A percentile compares a stretch with the other conserved stretches of the same genome.
phyloP scores from a whole-genome alignment of 2,888 invertebrate genomes.

The Erynnis tages region DNA sequence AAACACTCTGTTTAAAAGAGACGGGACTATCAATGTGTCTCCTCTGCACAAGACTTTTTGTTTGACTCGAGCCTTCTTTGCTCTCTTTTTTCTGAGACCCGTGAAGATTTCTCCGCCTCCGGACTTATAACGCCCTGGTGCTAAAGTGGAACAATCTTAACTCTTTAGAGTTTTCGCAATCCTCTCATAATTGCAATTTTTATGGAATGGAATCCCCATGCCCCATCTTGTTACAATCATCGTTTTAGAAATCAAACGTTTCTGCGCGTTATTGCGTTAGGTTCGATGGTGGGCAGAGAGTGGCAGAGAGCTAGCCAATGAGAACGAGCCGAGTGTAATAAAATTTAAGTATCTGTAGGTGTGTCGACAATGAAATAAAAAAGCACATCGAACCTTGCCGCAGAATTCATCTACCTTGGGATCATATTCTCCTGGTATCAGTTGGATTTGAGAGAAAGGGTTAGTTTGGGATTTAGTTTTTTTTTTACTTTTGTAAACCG shows the following conservation, averaged over 20 bases:
- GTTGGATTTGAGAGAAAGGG: conserved; percentile 20
- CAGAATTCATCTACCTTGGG: not conserved
- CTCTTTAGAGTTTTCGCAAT: conserved; percentile 41
- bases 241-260: no score
- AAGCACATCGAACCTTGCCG: no score
- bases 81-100: conserved; percentile 35
- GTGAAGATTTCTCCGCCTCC: conserved; percentile 34
- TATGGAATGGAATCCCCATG: no score
- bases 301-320: no score
- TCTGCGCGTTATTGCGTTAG: no score
- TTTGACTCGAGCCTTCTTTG: conserved; percentile 37
- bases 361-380: no score
- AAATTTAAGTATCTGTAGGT: no score
- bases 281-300: no score
- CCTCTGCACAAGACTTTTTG: conserved; percentile 36
- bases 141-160: conserved; percentile 56
- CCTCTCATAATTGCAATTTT: not conserved
- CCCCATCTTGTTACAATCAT: no score
- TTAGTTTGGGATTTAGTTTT: conserved; percentile 3
- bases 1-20: conserved; percentile 34
- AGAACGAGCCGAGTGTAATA: no score
- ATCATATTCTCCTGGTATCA: conserved; percentile 28
- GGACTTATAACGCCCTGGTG: conserved; percentile 54
- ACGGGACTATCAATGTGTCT: conserved; percentile 36
- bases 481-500: no score